Percentiles rank a stretch among this genome's conserved stretches.
Conservation (phyloP, 2,888 invertebrate genomes). For the Ephialtes manifestator region DNA sequence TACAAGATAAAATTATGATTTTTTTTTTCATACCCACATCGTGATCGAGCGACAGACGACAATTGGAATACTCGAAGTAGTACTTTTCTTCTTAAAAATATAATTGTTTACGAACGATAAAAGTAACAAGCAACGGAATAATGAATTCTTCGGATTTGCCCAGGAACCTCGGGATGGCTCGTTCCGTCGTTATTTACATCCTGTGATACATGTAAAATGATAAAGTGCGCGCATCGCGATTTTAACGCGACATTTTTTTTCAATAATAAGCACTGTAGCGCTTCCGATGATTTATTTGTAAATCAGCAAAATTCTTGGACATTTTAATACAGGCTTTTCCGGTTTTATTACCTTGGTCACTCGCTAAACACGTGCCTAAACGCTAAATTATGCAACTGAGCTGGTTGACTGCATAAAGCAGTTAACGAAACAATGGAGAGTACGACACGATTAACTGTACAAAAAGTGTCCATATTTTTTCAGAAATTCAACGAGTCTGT, state of each 20-base stretch:
- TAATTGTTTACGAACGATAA: slow-evolving; percentile 39
- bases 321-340: slow-evolving; percentile 1
- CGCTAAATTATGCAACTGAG: slow-evolving; percentile 48
- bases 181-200: slow-evolving; percentile 60
- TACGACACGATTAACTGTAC: slow-evolving; percentile 63
- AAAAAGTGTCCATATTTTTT: slow-evolving; percentile 54
- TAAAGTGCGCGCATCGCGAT: background rate
- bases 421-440: slow-evolving; percentile 39
- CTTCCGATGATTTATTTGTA: slow-evolving; percentile 1
- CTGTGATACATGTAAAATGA: slow-evolving; percentile 37
- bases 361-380: slow-evolving; percentile 39
- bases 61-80: slow-evolving; percentile 63
- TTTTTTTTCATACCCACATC: slow-evolving; percentile 62
- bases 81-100: slow-evolving; percentile 53
- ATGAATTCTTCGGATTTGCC: slow-evolving; percentile 13
- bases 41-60: slow-evolving; percentile 55
- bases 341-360: slow-evolving; percentile 8
- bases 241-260: background rate
- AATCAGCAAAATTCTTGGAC: slow-evolving; percentile 19
- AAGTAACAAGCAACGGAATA: slow-evolving; percentile 38
- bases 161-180: slow-evolving; percentile 22
- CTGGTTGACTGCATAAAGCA: slow-evolving; percentile 42
- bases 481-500: slow-evolving; percentile 69
- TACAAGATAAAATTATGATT: slow-evolving; percentile 59
- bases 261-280: background rate